Conservation (phyloP, 2,113 vertebrate species). For the Sitta europaea region DNA sequence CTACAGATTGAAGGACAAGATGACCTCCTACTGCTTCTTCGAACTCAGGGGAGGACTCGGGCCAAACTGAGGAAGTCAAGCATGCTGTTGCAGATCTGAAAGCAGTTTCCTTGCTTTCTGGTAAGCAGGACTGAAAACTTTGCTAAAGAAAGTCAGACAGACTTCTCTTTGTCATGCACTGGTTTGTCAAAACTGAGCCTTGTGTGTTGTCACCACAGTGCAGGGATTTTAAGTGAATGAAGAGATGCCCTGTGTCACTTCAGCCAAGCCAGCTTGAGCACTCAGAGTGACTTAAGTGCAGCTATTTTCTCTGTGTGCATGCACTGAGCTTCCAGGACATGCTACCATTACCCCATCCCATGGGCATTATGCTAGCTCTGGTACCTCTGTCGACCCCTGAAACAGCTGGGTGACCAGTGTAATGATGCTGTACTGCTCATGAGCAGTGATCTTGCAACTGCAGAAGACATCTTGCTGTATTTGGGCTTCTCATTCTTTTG, state of each 20-base stretch:
- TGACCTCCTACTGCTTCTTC: neutral
- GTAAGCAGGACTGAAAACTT: neutral
- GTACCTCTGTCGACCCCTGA: neutral
- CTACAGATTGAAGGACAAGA: neutral
- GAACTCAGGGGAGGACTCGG: neutral
- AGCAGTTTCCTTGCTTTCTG: accelerated
- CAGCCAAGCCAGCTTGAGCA: neutral
- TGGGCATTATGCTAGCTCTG: accelerated
- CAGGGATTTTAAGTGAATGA: neutral
- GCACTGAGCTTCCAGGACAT: neutral
- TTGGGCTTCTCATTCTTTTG: neutral
- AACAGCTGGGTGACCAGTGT: accelerated
- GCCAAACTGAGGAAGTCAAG: neutral
- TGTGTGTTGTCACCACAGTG: neutral
- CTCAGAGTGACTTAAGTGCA: neutral
- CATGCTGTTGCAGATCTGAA: neutral
- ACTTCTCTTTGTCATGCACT: neutral
- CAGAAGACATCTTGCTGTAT: neutral
- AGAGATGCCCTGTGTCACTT: neutral
- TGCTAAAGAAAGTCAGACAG: neutral
- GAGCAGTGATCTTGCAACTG: neutral
- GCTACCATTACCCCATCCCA: neutral
- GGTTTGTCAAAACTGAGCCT: neutral
- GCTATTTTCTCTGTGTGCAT: neutral
- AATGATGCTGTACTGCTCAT: neutral